These are phyloP conservation scores for Antrozous pallidus DNA, from an alignment of 2,797 vertebrate genomes.

Conservation along the genomic window DNA sequence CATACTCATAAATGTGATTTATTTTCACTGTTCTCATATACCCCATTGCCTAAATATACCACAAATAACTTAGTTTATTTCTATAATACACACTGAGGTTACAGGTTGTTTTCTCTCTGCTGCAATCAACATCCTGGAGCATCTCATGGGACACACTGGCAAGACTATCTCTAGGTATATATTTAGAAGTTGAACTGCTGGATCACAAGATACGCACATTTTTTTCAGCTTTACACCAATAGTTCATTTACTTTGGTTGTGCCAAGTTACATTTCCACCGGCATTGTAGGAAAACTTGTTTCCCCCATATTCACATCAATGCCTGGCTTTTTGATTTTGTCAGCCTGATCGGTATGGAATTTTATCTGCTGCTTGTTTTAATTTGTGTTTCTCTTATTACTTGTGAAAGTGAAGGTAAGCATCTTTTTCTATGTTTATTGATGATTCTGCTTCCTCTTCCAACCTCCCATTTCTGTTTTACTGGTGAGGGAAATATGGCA, in stretches of 20 bases:
- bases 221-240: neutral
- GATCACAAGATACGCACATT: neutral
- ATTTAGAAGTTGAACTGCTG: neutral
- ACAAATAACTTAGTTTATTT: neutral
- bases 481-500: neutral
- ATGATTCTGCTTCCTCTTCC: neutral
- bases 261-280: neutral
- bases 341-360: neutral
- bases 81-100: neutral
- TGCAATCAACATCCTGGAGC: neutral
- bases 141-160: neutral
- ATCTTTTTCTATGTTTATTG: neutral
- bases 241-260: neutral
- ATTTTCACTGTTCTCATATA: neutral
- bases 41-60: neutral
- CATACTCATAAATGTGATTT: neutral
- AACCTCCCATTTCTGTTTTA: neutral
- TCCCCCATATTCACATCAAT: neutral
- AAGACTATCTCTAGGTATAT: neutral
- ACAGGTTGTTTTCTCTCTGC: neutral
- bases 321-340: neutral
- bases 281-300: neutral
- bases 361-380: neutral
- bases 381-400: neutral
- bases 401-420: neutral